phyloP scores from a whole-genome alignment of 2,888 invertebrate species.

The Lottia scabra region DNA sequence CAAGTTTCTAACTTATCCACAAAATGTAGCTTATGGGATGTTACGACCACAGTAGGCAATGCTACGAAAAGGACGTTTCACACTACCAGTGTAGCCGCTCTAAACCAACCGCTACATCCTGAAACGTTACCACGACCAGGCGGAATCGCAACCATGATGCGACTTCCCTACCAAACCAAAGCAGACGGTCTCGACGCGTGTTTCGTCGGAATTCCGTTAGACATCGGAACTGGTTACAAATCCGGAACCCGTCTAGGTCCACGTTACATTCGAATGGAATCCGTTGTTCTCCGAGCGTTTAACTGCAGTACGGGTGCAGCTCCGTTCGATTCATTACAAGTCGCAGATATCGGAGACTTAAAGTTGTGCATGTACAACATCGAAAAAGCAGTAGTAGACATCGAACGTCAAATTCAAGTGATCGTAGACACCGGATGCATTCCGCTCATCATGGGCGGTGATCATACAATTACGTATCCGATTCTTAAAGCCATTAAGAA shows the following conservation, averaged over 20 bases:
- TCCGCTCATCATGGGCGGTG: constrained; percentile 66
- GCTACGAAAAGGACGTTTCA: too few relatives aligned
- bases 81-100: too few relatives aligned
- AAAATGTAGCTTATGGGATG: too few relatives aligned
- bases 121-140: constrained; percentile 46
- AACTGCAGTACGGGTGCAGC: constrained; percentile 64
- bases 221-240: constrained; percentile 61
- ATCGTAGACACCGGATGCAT: constrained; percentile 55
- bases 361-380: constrained; percentile 59
- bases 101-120: constrained; percentile 45
- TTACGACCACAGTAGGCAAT: too few relatives aligned
- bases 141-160: constrained; percentile 54
- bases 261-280: constrained; percentile 64
- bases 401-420: constrained; percentile 43
- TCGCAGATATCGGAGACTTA: constrained; percentile 67
- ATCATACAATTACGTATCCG: constrained; percentile 67
- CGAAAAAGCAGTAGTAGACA: constrained; percentile 56
- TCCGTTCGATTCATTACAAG: constrained; percentile 62
- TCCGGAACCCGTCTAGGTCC: constrained; percentile 65
- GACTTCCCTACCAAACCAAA: constrained; percentile 41
- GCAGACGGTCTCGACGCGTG: constrained; percentile 58
- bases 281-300: constrained; percentile 53
- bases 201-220: constrained; percentile 66
- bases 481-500: constrained; percentile 66
- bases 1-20: too few relatives aligned